Percentiles rank a stretch among this genome's conserved stretches.
Evolutionary conservation across 2,113 vertebrate genomes (phyloP).

Genomic region (Aptenodytes patagonicus): DNA sequence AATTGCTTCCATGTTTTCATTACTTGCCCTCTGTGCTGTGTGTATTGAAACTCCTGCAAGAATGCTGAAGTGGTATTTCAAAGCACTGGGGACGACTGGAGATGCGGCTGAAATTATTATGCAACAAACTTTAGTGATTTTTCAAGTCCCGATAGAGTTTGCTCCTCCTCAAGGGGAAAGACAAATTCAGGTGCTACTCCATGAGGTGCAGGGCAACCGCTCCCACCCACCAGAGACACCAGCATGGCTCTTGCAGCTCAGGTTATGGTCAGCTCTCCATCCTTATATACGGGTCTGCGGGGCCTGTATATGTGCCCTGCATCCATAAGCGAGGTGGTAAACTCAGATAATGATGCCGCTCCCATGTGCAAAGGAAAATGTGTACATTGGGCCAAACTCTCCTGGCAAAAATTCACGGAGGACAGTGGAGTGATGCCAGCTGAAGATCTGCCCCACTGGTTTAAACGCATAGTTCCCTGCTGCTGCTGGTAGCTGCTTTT

Average conservation of each 20-base stretch:
- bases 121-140: slow-evolving; percentile 7
- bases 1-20: slow-evolving; percentile 67
- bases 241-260: background rate
- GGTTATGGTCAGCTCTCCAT: background rate
- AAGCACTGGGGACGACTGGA: slow-evolving; percentile 29
- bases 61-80: slow-evolving; percentile 54
- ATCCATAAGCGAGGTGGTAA: background rate
- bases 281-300: background rate
- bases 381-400: background rate
- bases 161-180: background rate
- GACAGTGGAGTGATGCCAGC: background rate
- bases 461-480: background rate
- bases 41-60: slow-evolving; percentile 50
- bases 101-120: slow-evolving; percentile 20
- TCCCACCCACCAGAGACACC: background rate
- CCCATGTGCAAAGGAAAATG: background rate
- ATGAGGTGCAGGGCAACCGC: background rate
- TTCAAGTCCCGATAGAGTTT: slow-evolving; percentile 14
- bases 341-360: background rate
- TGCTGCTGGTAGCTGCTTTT: background rate
- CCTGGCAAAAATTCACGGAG: background rate
- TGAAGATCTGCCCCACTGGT: background rate
- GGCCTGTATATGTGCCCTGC: no score
- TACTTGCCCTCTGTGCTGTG: slow-evolving; percentile 50
- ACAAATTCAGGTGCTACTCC: background rate